Base-by-base conservation (phyloP, 2,888 invertebrate genomes). In the Macrosoma leucophasiata region DNA sequence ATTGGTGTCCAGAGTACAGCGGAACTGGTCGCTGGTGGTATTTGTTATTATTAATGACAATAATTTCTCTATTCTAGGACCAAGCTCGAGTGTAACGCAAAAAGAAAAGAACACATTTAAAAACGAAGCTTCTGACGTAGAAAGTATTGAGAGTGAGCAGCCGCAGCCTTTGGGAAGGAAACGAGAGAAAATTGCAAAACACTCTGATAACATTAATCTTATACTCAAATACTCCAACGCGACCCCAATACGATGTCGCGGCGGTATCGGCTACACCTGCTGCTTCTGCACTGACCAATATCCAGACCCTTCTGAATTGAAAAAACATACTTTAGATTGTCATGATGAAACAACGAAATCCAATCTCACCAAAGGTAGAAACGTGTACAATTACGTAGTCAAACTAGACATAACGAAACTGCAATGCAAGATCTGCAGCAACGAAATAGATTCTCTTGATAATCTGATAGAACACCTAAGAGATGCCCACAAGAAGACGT, bases 191-290 rank as follows among this genome's bases (percentile, higher is more conserved):
- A 36, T 72, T 1, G 67, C 70, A 21, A 58, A 68, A 43, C 74
- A 75, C 23, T 52, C 67, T 2, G 74, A 75, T 2, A 76, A 74
- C 22, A 65, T 76, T 2, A 58, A 51, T 26, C 60, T 60, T 0
- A 58, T 78, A 2, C 39, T 55, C 13, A 29, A 33, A 0, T 50
- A 46, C 13, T 52, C 74, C 0, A 75, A 72, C 41, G 71, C 72
- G 0, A 69, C 72, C 0, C 67, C 67, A 0, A 62, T 75, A 2
- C 55, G 69, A 0, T 55, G 59, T 13, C 52, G 55, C n/a, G 62
- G 64, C 2, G 57, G 59, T 2, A 44, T 46, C 0, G 46, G 58
- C 1, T 72, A 60, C 23, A 55, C 59, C 0, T 74, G 73, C 44
- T 58, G 64, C 28, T 71, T 62, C 39, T 74, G 72, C 35, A 50